Evolutionary conservation across 1,140 invertebrate species (phyloP), one percentile per base, ranked within the genome.

Genomic region (Drosophila pachea): DNA sequence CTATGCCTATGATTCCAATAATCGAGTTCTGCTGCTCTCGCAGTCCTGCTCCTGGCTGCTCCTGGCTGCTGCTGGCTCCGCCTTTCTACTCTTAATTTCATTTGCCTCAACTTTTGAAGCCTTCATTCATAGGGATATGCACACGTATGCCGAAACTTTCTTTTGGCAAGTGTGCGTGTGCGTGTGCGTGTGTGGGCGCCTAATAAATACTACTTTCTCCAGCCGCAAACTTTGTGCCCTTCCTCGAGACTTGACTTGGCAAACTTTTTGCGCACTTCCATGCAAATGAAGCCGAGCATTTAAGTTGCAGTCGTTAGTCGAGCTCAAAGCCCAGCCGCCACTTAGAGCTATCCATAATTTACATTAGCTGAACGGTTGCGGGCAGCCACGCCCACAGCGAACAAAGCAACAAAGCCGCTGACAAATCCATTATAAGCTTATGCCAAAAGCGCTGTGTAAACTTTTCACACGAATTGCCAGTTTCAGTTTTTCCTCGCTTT

Each of bases 391-490:
- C 49, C 38, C 22, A 11, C 31, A 50, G n/a, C 35, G n/a, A 35
- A 22, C 16, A 72, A 47, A 36, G 48, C 68, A 73, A 73, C 75
- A 78, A 82, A 61, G 68, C 65, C 75, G 62, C 65, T 74, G 74
- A 83, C 79, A 83, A 83, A 83, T 83, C 79, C 79, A 83, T 83
- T 83, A 83, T 83, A 61, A 79, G 79, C 79, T 83, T 84, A 86
- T 79, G 73, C 79, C 81, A 68, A 78, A 72, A 83, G 79, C 79
- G 76, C 71, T 76, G 58, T 73, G 79, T 70, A 79, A 83, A 83
- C 81, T 83, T 83, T 83, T 83, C 79, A 76, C 79, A 84, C 79
- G 79, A 83, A 84, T 76, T 72, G 55, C 72, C 72, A 67, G 68
- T 69, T 63, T 71, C 62, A 64, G 73, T 66, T 81, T 81, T 78